These are phyloP conservation scores for Drosophila sp. DNA, from an alignment of 1,140 invertebrate genomes.

Conservation along the genomic window DNA sequence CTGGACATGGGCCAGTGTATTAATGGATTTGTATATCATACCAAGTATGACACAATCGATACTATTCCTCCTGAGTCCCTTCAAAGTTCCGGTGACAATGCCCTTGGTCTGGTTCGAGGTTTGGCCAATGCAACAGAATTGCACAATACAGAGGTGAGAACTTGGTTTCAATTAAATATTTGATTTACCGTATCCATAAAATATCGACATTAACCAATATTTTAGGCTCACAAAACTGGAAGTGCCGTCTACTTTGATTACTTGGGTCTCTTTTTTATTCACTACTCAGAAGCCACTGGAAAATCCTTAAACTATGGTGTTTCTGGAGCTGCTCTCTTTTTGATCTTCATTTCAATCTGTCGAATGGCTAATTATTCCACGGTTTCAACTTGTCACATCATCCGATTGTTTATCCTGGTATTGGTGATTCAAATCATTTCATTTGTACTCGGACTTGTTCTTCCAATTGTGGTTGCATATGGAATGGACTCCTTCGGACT, in stretches of 20 bases:
- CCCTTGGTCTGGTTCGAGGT: constrained; percentile 88
- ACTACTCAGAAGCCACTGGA: constrained; percentile 86
- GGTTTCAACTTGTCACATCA: constrained; percentile 37
- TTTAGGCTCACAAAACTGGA: constrained; percentile 69
- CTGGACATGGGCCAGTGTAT: constrained; percentile 96
- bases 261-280: constrained; percentile 89
- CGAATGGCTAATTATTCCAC: constrained; percentile 51
- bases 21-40: constrained; percentile 97
- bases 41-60: constrained; percentile 91
- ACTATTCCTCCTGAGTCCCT: constrained; percentile 91
- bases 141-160: constrained; percentile 86
- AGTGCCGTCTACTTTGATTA: constrained; percentile 92
- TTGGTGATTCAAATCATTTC: constrained; percentile 56
- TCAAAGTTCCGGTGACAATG: constrained; percentile 92
- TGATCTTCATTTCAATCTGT: constrained; percentile 83
- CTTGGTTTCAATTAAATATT: constrained; percentile 70
- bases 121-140: constrained; percentile 88
- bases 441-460: constrained; percentile 84
- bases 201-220: no score
- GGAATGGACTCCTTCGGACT: constrained; percentile 79
- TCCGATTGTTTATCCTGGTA: constrained; percentile 54
- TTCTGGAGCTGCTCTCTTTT: constrained; percentile 84
- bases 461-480: constrained; percentile 85
- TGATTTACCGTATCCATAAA: constrained; percentile 82
- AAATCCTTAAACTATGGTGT: constrained; percentile 86